These are phyloP conservation scores for Eupithecia inturbata DNA, from an alignment of 2,888 invertebrate genomes.

Conservation along the genomic window DNA sequence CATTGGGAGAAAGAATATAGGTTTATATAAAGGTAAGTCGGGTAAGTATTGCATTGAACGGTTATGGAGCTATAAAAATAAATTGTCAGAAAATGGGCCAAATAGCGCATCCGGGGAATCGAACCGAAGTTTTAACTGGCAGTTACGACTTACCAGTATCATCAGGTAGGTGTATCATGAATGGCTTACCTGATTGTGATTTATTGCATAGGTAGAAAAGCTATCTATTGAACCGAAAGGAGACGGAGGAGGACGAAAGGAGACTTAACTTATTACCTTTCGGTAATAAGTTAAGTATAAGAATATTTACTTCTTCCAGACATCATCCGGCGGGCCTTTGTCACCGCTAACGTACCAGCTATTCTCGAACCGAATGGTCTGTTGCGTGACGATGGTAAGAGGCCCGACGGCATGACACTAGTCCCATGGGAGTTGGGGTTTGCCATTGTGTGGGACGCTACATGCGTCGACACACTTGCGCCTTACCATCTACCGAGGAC, in stretches of 20 bases:
- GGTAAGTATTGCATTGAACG: conserved; percentile 11
- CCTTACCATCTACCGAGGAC: too few relatives aligned
- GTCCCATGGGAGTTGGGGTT: too few relatives aligned
- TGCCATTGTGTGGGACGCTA: too few relatives aligned
- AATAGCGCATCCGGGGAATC: conserved; percentile 9
- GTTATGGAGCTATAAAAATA: conserved; percentile 11
- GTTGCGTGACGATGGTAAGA: too few relatives aligned
- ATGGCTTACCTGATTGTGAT: background rate
- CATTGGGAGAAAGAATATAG: background rate
- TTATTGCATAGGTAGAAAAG: background rate
- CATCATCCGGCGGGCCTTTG: too few relatives aligned
- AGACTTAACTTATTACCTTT: too few relatives aligned
- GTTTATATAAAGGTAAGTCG: background rate
- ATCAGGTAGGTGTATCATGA: background rate
- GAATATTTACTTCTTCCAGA: background rate
- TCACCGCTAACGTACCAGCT: too few relatives aligned
- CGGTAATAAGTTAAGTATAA: too few relatives aligned
- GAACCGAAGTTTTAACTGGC: conserved; percentile 11
- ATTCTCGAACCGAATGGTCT: too few relatives aligned
- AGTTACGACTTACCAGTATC: conserved; percentile 1
- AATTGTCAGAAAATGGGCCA: conserved; percentile 10
- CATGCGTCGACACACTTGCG: too few relatives aligned
- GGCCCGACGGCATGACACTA: too few relatives aligned
- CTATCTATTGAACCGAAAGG: background rate
- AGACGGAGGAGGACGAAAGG: too few relatives aligned